These are phyloP conservation scores for Polypedilum vanderplanki DNA, from an alignment of 1,140 invertebrate species.

Conservation along the genomic window DNA sequence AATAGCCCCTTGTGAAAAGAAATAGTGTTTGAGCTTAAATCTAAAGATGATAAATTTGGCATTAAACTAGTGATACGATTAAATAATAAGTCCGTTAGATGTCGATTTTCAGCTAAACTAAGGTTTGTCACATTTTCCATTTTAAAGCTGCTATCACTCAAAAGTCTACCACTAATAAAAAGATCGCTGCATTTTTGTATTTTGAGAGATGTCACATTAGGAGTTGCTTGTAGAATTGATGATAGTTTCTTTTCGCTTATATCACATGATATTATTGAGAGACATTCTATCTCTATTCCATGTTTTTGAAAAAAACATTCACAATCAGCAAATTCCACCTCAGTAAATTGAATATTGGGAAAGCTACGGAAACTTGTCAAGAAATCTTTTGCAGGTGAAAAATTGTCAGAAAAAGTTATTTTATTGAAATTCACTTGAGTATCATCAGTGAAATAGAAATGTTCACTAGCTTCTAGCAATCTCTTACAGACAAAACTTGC, in stretches of 20 bases:
- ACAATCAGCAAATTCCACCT: slow-evolving; percentile 50
- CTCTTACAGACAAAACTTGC: slow-evolving; percentile 52
- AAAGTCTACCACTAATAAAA: slow-evolving; percentile 61
- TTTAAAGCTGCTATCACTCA: slow-evolving; percentile 50
- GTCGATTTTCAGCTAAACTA: slow-evolving; percentile 57
- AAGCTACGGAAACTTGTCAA: slow-evolving; percentile 47
- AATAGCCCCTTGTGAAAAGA: slow-evolving; percentile 60
- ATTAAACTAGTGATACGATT: slow-evolving; percentile 56
- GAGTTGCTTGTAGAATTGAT: slow-evolving; percentile 50
- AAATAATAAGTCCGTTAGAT: slow-evolving; percentile 62
- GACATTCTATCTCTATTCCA: slow-evolving; percentile 40
- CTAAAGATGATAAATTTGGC: slow-evolving; percentile 52
- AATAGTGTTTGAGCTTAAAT: slow-evolving; percentile 57
- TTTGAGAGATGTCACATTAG: slow-evolving; percentile 51
- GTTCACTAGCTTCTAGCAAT: slow-evolving; percentile 53
- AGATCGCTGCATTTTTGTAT: slow-evolving; percentile 58
- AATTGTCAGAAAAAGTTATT: slow-evolving; percentile 47
- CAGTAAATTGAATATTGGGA: slow-evolving; percentile 51
- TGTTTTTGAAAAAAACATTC: slow-evolving; percentile 44
- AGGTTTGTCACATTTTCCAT: slow-evolving; percentile 52
- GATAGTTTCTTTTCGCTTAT: slow-evolving; percentile 55
- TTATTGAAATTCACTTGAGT: slow-evolving; percentile 49
- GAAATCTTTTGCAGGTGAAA: slow-evolving; percentile 45
- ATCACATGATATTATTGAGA: slow-evolving; percentile 52
- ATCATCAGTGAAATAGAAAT: slow-evolving; percentile 49